Conservation (phyloP, 2,888 invertebrate species). For the Limnephilus lunatus region DNA sequence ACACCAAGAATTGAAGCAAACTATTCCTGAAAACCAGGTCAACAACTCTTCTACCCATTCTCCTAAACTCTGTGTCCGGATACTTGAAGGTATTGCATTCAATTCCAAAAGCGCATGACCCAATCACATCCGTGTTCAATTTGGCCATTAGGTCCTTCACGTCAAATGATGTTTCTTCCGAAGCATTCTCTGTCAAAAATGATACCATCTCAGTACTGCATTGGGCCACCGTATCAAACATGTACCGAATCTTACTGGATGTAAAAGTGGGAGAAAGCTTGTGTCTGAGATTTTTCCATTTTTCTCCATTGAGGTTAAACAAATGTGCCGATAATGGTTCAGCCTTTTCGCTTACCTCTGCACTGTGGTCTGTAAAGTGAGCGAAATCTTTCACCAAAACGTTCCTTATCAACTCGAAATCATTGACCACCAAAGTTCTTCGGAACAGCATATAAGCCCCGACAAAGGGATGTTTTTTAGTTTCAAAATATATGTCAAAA, state of each 20-base stretch:
- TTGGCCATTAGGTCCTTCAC: constrained; percentile 72
- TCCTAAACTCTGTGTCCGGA: constrained; percentile 70
- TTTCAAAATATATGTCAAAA: constrained; percentile 78
- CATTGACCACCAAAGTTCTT: constrained; percentile 65
- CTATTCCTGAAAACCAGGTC: constrained; percentile 67
- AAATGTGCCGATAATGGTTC: constrained; percentile 58
- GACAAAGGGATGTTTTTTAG: constrained; percentile 71
- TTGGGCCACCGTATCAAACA: constrained; percentile 52
- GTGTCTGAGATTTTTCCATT: constrained; percentile 57
- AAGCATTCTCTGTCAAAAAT: constrained; percentile 51
- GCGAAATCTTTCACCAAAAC: constrained; percentile 71
- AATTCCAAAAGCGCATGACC: constrained; percentile 74
- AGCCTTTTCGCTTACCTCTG: constrained; percentile 69
- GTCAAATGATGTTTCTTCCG: constrained; percentile 68
- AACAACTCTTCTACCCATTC: constrained; percentile 68
- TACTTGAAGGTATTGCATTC: constrained; percentile 72
- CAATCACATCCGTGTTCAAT: constrained; percentile 75
- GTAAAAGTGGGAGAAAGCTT: constrained; percentile 61
- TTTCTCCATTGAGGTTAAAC: constrained; percentile 52
- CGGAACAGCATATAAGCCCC: constrained; percentile 57
- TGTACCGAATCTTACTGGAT: constrained; percentile 54
- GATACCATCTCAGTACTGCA: constrained; percentile 60
- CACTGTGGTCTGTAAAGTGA: constrained; percentile 75
- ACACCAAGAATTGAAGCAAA: constrained; percentile 72
- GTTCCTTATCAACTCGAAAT: constrained; percentile 69